phyloP scores from a whole-genome alignment of 2,113 vertebrate genomes.

The Triplophysa siluroides region DNA sequence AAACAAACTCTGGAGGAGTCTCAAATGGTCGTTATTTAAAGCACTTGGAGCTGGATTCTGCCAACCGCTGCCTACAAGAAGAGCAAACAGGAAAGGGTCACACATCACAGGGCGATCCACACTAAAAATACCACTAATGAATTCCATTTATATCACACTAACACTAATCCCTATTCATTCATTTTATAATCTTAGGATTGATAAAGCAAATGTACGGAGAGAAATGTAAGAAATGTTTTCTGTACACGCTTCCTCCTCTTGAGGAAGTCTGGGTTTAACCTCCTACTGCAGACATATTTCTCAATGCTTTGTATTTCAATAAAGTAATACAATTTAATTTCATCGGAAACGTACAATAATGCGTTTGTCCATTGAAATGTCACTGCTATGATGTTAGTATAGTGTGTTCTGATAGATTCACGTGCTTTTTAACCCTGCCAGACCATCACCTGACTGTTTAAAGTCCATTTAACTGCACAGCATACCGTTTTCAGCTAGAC shows the following conservation, averaged over 20 bases:
- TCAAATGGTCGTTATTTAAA: slow-evolving; percentile 43
- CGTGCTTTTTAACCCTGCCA: slow-evolving; percentile 11
- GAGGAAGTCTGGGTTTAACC: slow-evolving; percentile 18
- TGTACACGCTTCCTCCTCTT: slow-evolving; percentile 2
- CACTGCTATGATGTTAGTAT: neutral
- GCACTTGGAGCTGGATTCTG: slow-evolving; percentile 46
- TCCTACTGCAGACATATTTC: neutral
- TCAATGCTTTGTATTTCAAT: neutral
- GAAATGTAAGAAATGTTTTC: neutral
- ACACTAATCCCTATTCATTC: neutral
- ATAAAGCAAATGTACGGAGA: neutral
- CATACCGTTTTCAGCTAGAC: neutral
- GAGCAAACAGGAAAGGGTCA: slow-evolving; percentile 26
- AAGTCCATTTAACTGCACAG: neutral
- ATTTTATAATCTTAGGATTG: neutral
- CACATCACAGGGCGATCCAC: slow-evolving; percentile 20
- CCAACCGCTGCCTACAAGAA: slow-evolving; percentile 6
- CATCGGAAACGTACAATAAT: no score
- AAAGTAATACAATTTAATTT: no score
- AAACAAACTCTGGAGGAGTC: slow-evolving; percentile 67
- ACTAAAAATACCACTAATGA: slow-evolving; percentile 26
- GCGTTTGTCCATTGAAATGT: no score
- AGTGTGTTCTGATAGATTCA: neutral
- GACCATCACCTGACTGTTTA: slow-evolving; percentile 7
- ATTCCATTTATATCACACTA: neutral